Conservation (phyloP, 1,140 invertebrate species). For the Rhysida immarginata region DNA sequence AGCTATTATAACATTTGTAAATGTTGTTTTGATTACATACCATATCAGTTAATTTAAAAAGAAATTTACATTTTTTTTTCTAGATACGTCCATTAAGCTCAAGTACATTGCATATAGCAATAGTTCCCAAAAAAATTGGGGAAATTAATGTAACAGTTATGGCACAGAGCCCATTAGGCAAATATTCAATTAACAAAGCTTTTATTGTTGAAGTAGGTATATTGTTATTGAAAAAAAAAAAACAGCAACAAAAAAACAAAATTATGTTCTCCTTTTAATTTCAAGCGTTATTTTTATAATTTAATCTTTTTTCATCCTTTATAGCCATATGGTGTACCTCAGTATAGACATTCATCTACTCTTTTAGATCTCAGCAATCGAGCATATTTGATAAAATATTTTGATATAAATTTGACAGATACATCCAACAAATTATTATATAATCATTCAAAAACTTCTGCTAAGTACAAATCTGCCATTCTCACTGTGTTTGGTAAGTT, state of each 20-base stretch:
- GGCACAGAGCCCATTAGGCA: constrained; percentile 69
- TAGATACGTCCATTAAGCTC: neutral
- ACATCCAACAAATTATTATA: too few species aligned
- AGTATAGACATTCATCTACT: constrained; percentile 79
- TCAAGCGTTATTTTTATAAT: too few species aligned
- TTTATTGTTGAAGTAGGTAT: too few species aligned
- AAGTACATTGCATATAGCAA: constrained; percentile 61
- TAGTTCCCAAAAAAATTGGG: constrained; percentile 66
- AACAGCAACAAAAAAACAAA: too few species aligned
- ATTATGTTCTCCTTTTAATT: too few species aligned
- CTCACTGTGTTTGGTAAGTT: constrained; percentile 60
- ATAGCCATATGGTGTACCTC: constrained; percentile 78
- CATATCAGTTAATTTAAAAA: too few species aligned
- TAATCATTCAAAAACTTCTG: too few species aligned
- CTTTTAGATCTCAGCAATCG: constrained; percentile 80
- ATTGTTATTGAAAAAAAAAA: too few species aligned
- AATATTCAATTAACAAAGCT: constrained; percentile 57
- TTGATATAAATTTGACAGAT: constrained; percentile 87
- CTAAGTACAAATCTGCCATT: constrained; percentile 71
- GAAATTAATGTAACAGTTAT: constrained; percentile 62
- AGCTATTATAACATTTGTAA: too few species aligned
- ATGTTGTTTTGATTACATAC: too few species aligned
- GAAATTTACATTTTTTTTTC: neutral
- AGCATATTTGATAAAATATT: constrained; percentile 80
- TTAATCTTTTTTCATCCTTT: too few species aligned